Base-by-base conservation (phyloP, 1,140 invertebrate genomes). In the Pissodes strobi region DNA sequence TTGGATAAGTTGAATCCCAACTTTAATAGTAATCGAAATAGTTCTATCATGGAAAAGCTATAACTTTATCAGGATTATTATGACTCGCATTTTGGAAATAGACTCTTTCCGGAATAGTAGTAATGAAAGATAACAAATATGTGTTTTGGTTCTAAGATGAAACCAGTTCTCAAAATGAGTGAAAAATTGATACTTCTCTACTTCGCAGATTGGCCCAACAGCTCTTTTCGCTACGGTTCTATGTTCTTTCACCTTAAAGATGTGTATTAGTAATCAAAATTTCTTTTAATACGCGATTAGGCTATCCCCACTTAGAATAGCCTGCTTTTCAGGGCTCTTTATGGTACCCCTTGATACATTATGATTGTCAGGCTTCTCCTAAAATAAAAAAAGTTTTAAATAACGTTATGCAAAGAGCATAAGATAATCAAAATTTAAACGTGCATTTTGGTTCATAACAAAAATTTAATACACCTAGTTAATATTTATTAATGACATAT, bases 1-100 rank as follows among this genome's bases (percentile, higher is more conserved):
- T 49, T 58, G 37, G 55, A 38, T 34, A 58, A 61, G 19, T 61
- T 61, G 18, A 55, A 41, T n/a, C 57, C 57, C 12, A 64, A 43
- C n/a, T 64, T 64, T 17, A 17, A 64, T 23, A 43, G 21, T 15
- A 10, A 38, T 9, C 51, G 43, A 48, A 64, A 43, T 13, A 57
- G n/a, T n/a, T n/a, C n/a, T n/a, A n/a, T n/a, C n/a, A n/a, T n/a
- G n/a, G n/a, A n/a, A n/a, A n/a, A n/a, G n/a, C n/a, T n/a, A n/a
- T n/a, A n/a, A n/a, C n/a, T n/a, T n/a, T n/a, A n/a, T n/a, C n/a
- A n/a, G n/a, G n/a, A n/a, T n/a, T n/a, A n/a, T n/a, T n/a, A n/a
- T n/a, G n/a, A n/a, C n/a, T n/a, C n/a, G n/a, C n/a, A n/a, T n/a
- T n/a, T n/a, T n/a, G n/a, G n/a, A n/a, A n/a, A n/a, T n/a, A n/a